phyloP scores from a whole-genome alignment of 1,140 invertebrate species.

The Tenebrio molitor region DNA sequence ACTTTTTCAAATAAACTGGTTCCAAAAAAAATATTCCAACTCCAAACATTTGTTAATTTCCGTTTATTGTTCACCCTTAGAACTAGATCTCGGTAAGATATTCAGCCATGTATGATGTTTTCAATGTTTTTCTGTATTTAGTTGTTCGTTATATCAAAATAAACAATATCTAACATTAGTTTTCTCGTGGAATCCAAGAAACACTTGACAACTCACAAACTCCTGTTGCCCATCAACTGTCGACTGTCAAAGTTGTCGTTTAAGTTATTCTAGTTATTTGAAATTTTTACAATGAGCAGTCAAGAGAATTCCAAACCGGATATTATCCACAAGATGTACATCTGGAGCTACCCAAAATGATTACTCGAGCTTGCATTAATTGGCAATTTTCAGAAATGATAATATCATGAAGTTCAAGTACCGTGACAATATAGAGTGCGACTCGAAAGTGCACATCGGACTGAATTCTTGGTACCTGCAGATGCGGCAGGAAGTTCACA shows the following conservation, averaged over 20 bases:
- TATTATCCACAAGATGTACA: too few species aligned
- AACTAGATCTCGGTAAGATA: slow-evolving; percentile 25
- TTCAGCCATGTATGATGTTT: slow-evolving; percentile 28
- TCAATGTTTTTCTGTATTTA: slow-evolving; percentile 33
- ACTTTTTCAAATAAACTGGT: background rate
- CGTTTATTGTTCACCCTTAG: slow-evolving; percentile 24
- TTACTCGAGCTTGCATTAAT: too few species aligned
- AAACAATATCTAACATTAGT: slow-evolving; percentile 12
- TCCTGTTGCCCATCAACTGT: too few species aligned
- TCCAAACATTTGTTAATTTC: too few species aligned
- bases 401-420: slow-evolving; percentile 27
- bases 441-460: slow-evolving; percentile 1
- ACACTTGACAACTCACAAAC: too few species aligned
- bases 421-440: background rate
- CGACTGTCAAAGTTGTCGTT: too few species aligned
- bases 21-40: too few species aligned
- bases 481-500: slow-evolving; percentile 23
- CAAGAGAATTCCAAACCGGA: too few species aligned
- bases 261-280: too few species aligned
- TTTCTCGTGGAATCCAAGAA: too few species aligned
- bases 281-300: too few species aligned
- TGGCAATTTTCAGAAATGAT: slow-evolving; percentile 27
- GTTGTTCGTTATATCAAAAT: slow-evolving; percentile 22
- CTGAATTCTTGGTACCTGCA: slow-evolving; percentile 10
- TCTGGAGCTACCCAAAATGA: too few species aligned